A percentile compares a stretch with the other conserved stretches of the same genome.
Conservation (phyloP, 2,113 vertebrate species). For the Oceanites oceanicus region DNA sequence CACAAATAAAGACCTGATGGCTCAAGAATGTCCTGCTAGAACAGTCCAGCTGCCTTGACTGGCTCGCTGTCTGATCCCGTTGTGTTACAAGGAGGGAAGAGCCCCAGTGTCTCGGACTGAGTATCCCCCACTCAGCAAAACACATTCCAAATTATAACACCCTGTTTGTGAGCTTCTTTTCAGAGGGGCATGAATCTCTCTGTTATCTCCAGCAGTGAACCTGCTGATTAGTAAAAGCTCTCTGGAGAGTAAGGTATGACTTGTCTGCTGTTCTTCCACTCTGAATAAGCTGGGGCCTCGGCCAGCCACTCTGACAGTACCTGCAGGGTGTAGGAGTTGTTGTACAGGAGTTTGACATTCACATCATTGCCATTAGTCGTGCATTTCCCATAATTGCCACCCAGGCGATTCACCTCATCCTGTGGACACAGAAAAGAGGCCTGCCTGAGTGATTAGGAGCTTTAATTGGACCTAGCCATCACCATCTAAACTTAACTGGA, state of each 20-base stretch:
- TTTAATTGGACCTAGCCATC: background rate
- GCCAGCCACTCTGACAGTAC: background rate
- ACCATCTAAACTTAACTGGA: background rate
- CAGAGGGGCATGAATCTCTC: background rate
- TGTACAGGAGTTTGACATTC: slow-evolving; percentile 49
- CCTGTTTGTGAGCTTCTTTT: background rate
- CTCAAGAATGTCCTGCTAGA: background rate
- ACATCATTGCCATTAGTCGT: background rate
- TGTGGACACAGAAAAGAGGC: background rate
- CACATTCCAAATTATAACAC: too few relatives aligned
- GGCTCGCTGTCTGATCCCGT: background rate
- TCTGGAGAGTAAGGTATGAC: background rate
- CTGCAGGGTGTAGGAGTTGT: slow-evolving; percentile 67
- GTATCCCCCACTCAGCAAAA: background rate
- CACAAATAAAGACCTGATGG: background rate
- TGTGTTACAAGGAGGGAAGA: background rate
- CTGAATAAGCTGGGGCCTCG: background rate
- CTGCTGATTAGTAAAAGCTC: background rate
- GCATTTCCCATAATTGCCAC: slow-evolving; percentile 57
- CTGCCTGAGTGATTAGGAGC: background rate
- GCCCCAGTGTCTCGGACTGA: background rate
- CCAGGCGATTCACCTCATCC: slow-evolving; percentile 68
- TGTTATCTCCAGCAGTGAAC: background rate
- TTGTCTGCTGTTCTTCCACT: background rate
- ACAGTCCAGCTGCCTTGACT: background rate